Evolutionary conservation across 2,113 vertebrate genomes (phyloP).

Genomic region (Spilogale gracilis): DNA sequence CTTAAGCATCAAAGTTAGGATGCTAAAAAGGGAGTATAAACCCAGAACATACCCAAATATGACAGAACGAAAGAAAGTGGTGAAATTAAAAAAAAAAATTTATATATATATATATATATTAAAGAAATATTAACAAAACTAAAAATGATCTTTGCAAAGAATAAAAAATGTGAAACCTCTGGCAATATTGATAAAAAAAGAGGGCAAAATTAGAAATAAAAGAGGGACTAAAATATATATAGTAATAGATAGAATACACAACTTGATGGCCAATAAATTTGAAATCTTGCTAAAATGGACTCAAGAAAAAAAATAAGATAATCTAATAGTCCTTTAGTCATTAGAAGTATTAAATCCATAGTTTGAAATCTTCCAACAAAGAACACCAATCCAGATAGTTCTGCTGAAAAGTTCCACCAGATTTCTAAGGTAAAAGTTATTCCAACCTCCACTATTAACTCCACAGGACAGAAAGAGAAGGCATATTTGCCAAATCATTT

Average conservation of each 20-base stretch:
- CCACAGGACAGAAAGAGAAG: not conserved
- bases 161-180: conserved; percentile 20
- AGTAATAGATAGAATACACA: not conserved
- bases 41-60: not conserved
- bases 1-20: conserved; percentile 50
- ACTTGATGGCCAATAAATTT: not conserved
- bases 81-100: too few relatives aligned
- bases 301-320: not conserved
- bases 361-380: not conserved
- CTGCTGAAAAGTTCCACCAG: not conserved
- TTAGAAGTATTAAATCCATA: conserved; percentile 20
- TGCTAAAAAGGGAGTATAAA: not conserved
- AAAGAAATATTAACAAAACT: conserved; percentile 2
- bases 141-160: conserved; percentile 41
- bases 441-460: not conserved
- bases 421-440: conserved; percentile 27
- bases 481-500: not conserved
- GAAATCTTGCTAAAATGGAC: conserved; percentile 2
- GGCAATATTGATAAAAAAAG: not conserved
- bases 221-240: not conserved
- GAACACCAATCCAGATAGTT: not conserved
- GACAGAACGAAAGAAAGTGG: not conserved
- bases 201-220: not conserved
- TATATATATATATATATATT: not conserved
- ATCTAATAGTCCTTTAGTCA: not conserved